phyloP scores from a whole-genome alignment of 2,888 invertebrate genomes.

The Phortica okadai region DNA sequence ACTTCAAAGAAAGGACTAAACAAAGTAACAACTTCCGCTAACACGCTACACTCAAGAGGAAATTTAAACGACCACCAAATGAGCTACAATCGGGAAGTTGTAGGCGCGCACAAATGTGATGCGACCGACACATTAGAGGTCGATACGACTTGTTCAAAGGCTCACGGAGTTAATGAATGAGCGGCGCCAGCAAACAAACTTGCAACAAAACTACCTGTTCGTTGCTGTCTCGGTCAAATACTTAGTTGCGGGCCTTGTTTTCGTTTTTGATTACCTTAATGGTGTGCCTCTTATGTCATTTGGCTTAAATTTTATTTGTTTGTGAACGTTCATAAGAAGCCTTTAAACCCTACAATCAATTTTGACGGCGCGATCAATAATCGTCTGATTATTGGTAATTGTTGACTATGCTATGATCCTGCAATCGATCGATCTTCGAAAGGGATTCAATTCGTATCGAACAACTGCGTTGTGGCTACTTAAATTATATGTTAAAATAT shows the following conservation, averaged over 20 bases:
- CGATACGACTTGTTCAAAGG: neutral
- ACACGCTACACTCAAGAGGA: neutral
- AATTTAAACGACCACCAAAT: slow-evolving; percentile 42
- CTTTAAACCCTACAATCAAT: neutral
- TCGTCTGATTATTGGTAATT: slow-evolving; percentile 48
- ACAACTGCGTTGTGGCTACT: slow-evolving; percentile 15
- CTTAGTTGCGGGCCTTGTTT: neutral
- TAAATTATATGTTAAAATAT: slow-evolving; percentile 37
- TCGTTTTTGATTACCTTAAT: neutral
- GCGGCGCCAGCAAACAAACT: slow-evolving; percentile 40
- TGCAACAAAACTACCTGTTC: slow-evolving; percentile 33
- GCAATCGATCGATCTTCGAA: neutral
- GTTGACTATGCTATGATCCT: slow-evolving; percentile 50
- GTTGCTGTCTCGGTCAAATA: neutral
- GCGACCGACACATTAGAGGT: slow-evolving; percentile 61
- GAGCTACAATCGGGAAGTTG: slow-evolving; percentile 44
- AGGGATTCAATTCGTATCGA: slow-evolving; percentile 11
- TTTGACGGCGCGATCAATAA: slow-evolving; percentile 1
- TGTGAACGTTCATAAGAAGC: slow-evolving; percentile 4
- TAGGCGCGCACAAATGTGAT: slow-evolving; percentile 65
- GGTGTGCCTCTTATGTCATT: slow-evolving; percentile 31
- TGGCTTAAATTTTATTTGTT: slow-evolving; percentile 35
- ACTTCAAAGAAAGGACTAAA: slow-evolving; percentile 3
- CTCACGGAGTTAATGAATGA: slow-evolving; percentile 58
- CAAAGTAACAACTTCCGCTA: slow-evolving; percentile 29